A percentile compares a stretch with the other conserved stretches of the same genome.
These are phyloP conservation scores for Candoia aspera DNA, from an alignment of 2,113 vertebrate species.

Conservation along the genomic window DNA sequence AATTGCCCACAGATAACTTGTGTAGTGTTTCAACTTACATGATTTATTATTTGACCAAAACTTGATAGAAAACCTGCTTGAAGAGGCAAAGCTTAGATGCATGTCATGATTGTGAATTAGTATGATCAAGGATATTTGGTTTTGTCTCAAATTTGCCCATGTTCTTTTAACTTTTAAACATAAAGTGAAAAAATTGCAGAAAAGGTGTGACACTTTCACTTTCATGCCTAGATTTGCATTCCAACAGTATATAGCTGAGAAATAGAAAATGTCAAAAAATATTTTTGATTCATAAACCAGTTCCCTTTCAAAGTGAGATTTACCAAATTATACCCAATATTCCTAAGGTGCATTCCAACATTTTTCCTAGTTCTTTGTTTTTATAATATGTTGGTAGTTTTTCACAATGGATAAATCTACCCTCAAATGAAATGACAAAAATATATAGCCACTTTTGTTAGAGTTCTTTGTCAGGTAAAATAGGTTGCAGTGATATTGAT, in stretches of 20 bases:
- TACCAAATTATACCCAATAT: not conserved
- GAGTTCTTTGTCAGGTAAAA: not conserved
- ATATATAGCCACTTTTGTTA: not conserved
- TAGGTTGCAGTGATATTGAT: not conserved
- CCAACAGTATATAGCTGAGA: not conserved
- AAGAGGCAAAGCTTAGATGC: not conserved
- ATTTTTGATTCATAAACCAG: not conserved
- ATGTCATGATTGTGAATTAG: not conserved
- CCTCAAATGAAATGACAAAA: not conserved
- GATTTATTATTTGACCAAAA: not conserved
- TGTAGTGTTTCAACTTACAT: not conserved
- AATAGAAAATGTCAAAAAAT: not conserved
- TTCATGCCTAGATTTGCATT: not conserved
- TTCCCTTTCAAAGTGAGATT: not conserved
- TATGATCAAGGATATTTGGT: not conserved
- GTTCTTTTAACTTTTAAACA: not conserved
- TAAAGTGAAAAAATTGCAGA: not conserved
- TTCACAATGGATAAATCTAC: not conserved
- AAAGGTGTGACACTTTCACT: not conserved
- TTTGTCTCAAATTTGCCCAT: not conserved
- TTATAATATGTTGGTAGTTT: not conserved
- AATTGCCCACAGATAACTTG: not conserved
- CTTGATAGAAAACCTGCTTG: not conserved
- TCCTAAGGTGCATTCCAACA: not conserved
- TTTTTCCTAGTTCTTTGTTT: not conserved